Evolutionary conservation across 1,140 invertebrate species (phyloP).

Genomic region (Episyrphus balteatus): DNA sequence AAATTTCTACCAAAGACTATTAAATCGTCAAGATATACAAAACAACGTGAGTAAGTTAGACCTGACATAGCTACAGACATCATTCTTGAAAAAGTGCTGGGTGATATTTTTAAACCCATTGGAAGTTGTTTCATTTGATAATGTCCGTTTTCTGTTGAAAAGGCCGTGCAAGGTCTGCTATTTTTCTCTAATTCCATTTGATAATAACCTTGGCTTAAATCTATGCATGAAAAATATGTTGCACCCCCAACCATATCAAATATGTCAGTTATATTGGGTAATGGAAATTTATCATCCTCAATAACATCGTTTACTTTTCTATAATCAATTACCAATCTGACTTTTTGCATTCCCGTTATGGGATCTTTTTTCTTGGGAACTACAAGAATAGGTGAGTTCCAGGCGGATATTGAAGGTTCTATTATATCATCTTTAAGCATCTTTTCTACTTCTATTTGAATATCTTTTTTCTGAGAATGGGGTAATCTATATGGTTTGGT

Average conservation of each 20-base stretch:
- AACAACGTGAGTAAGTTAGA: too few species aligned
- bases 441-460: neutral
- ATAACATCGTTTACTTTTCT: slow-evolving; percentile 1
- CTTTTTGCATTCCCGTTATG: neutral
- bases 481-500: neutral
- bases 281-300: slow-evolving; percentile 1
- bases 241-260: neutral
- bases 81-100: too few species aligned
- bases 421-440: too few species aligned
- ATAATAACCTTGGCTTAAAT: neutral
- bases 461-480: slow-evolving; percentile 1
- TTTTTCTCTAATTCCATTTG: neutral
- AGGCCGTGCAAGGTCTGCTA: too few species aligned
- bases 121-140: too few species aligned
- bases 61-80: slow-evolving; percentile 17
- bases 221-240: slow-evolving; percentile 3
- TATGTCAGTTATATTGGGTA: slow-evolving; percentile 3
- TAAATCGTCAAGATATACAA: too few species aligned
- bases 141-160: too few species aligned
- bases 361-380: too few species aligned
- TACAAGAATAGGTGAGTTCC: too few species aligned
- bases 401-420: too few species aligned
- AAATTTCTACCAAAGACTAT: too few species aligned
- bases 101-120: too few species aligned
- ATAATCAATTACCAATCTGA: neutral